Evolutionary conservation across 2,797 vertebrate genomes (phyloP), one percentile per base, ranked within the genome.

Genomic region (Leucoraja ocellata): DNA sequence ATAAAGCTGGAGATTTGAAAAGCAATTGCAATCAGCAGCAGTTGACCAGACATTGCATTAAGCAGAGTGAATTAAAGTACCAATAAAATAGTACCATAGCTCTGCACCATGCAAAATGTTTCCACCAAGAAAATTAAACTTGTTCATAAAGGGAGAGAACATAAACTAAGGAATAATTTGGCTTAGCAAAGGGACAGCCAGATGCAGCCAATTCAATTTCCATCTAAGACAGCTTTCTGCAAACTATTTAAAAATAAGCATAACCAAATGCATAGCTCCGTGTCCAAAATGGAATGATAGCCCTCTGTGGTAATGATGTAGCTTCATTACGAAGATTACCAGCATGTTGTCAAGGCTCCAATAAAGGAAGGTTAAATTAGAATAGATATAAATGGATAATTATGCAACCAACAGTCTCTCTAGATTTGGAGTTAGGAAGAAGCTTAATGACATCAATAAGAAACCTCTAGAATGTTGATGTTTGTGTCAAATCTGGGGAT

Each of bases 291-390:
- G 1, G 9, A 88, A 88, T 68, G 61, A 68, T 63, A 32, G 65
- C n/a, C n/a, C 63, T 36, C 1, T 28, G n/a, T 68, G 61, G 58
- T 65, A 36, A 88, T 88, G n/a, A 65, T 65, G 61, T 36, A 21
- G 84, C 7, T 32, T 65, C 61, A 88, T 88, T 88, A 88, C 18
- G n/a, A 88, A 36, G 63, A 88, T 36, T 68, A 23, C 63, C 63
- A 88, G 58, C n/a, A 36, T 18, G 84, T 23, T 88, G 84, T 68
- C 63, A 88, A 88, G 84, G 63, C n/a, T 36, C 14, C 68, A 68
- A 88, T 84, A 88, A 88, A 16, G n/a, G 68, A 68, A 88, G 61
- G 84, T 88, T 63, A 68, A 65, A 88, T 88, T 88, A 88, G 16
- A 88, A 32, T 36, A 88, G 84, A 36, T 32, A 68, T 36, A 88